Percentiles rank a stretch among this genome's conserved stretches.
Evolutionary conservation across 2,888 invertebrate species (phyloP).

Genomic region (Palloptera scutellata): DNA sequence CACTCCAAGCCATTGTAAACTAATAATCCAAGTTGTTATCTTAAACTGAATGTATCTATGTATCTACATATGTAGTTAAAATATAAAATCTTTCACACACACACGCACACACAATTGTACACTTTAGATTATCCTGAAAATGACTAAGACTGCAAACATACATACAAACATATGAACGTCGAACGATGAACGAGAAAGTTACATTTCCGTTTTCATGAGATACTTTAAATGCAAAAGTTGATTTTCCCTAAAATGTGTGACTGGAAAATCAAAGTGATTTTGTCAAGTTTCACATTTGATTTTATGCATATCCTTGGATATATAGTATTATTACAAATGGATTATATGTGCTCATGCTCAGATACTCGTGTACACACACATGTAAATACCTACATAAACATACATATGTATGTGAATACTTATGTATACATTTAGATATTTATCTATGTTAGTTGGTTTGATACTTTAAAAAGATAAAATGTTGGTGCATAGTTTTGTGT

Average conservation of each 20-base stretch:
- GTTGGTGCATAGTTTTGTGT: too few relatives aligned
- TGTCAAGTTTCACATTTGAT: background rate
- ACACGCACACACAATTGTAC: background rate
- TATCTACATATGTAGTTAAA: background rate
- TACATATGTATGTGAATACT: too few relatives aligned
- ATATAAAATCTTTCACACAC: background rate
- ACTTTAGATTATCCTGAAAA: background rate
- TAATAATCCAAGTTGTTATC: slow-evolving; percentile 41
- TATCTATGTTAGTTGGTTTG: too few relatives aligned
- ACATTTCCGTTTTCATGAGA: slow-evolving; percentile 1
- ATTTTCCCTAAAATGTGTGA: slow-evolving; percentile 14
- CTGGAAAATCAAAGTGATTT: slow-evolving; percentile 17
- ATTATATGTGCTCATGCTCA: too few relatives aligned
- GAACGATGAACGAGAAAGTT: background rate
- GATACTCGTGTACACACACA: too few relatives aligned
- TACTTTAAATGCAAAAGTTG: slow-evolving; percentile 21
- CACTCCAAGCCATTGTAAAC: slow-evolving; percentile 41
- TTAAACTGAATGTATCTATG: slow-evolving; percentile 21
- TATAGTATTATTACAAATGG: too few relatives aligned
- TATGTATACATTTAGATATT: too few relatives aligned
- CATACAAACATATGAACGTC: background rate
- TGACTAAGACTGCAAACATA: background rate
- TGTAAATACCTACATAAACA: too few relatives aligned
- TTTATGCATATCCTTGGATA: too few relatives aligned
- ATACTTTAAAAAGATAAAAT: too few relatives aligned